Percentiles rank a stretch among this genome's conserved stretches.
Conservation (phyloP, 2,113 vertebrate genomes). For the Myotis yumanensis region DNA sequence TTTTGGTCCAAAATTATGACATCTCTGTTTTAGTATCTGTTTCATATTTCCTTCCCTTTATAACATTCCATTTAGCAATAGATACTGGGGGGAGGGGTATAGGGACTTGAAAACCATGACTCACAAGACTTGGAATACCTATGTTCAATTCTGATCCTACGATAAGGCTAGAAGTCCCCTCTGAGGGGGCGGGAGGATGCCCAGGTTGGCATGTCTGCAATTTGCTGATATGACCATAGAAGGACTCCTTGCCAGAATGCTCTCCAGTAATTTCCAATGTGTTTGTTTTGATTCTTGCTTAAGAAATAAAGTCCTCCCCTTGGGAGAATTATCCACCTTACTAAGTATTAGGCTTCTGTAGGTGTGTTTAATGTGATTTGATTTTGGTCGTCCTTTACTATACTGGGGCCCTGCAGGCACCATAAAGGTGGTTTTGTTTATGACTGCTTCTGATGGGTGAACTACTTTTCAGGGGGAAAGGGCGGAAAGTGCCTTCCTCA, state of each 20-base stretch:
- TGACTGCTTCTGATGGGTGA: not conserved
- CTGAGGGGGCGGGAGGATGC: fast-evolving
- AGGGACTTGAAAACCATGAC: not conserved
- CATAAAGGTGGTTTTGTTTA: not conserved
- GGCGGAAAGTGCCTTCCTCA: not conserved
- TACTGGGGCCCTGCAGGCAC: not conserved
- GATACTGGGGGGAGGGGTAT: too few relatives aligned
- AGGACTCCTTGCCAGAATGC: not conserved
- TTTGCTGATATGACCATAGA: not conserved
- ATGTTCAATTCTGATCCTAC: not conserved
- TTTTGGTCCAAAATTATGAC: not conserved
- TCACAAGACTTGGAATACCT: not conserved
- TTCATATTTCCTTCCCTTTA: slow-evolving; percentile 19
- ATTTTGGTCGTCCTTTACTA: not conserved
- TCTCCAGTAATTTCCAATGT: not conserved
- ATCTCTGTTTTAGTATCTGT: slow-evolving; percentile 15
- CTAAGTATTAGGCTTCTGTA: not conserved
- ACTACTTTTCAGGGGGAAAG: not conserved
- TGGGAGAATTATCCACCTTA: not conserved
- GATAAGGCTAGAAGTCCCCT: not conserved
- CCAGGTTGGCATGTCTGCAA: fast-evolving
- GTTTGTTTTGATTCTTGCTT: not conserved
- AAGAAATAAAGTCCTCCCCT: not conserved
- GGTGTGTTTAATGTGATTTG: not conserved
- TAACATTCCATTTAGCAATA: not conserved